Conservation (phyloP, 2,797 vertebrate genomes). For the Sylvilagus floridanus region DNA sequence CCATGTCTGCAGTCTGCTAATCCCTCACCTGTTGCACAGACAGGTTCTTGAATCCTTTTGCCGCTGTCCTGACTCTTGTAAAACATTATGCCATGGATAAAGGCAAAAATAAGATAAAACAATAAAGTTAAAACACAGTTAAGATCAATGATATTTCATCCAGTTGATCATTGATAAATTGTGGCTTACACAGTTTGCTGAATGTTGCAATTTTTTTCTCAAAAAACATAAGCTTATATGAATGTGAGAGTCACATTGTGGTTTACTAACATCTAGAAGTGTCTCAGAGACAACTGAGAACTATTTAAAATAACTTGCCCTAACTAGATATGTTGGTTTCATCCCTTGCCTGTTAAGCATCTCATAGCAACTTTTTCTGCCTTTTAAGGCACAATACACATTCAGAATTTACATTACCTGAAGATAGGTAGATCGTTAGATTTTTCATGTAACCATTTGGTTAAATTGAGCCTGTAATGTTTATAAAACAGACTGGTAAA, state of each 20-base stretch:
- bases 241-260: background rate
- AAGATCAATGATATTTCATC: background rate
- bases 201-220: background rate
- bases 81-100: background rate
- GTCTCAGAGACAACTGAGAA: background rate
- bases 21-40: background rate
- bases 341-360: background rate
- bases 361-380: background rate
- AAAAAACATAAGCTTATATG: background rate
- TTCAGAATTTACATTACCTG: constrained; percentile 7
- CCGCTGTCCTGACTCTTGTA: background rate
- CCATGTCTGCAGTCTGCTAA: background rate
- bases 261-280: background rate
- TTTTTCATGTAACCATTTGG: background rate
- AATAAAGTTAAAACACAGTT: background rate
- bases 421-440: background rate
- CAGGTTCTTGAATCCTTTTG: background rate
- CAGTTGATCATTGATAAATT: background rate
- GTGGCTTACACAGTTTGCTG: background rate
- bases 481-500: background rate
- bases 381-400: background rate
- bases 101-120: background rate
- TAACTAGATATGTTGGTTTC: background rate
- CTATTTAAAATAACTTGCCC: background rate
- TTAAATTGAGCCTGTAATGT: background rate